Conservation (phyloP, 1,140 invertebrate species). For the Leptinotarsa undecemlineata region DNA sequence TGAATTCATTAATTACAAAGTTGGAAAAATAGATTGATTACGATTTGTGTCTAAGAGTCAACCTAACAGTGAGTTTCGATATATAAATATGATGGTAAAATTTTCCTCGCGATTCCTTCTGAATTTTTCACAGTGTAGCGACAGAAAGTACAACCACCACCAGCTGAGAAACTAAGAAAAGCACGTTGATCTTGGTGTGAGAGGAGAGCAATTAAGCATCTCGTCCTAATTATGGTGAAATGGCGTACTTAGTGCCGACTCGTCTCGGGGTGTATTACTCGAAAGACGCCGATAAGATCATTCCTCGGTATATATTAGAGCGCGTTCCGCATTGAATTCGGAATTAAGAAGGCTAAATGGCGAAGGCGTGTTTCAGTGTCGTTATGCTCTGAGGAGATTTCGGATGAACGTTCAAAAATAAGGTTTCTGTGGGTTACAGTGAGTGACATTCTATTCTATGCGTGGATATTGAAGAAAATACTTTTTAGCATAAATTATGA, state of each 20-base stretch:
- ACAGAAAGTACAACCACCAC: neutral
- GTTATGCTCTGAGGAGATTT: too few species aligned
- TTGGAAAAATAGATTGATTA: too few species aligned
- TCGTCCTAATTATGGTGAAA: conserved; percentile 50
- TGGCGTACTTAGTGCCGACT: conserved; percentile 44
- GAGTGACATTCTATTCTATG: too few species aligned
- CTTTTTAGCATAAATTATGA: too few species aligned
- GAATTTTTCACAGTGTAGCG: conserved; percentile 37
- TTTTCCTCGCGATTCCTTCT: neutral
- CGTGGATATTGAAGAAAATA: too few species aligned
- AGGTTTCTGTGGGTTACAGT: too few species aligned
- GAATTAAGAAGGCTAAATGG: conserved; percentile 36
- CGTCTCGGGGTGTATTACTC: conserved; percentile 40
- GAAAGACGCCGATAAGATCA: conserved; percentile 41
- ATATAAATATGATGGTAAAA: too few species aligned
- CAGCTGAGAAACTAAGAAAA: conserved; percentile 24
- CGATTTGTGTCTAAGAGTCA: too few species aligned
- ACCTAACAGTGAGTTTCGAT: too few species aligned
- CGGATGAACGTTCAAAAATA: too few species aligned
- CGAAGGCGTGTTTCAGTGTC: neutral
- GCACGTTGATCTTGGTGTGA: conserved; percentile 39
- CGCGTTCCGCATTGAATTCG: conserved; percentile 44
- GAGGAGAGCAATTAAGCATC: conserved; percentile 47
- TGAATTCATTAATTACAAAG: too few species aligned
- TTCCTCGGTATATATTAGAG: conserved; percentile 40